These are phyloP conservation scores for Eubasilissa regina DNA, from an alignment of 1,140 invertebrate species.

Conservation along the genomic window DNA sequence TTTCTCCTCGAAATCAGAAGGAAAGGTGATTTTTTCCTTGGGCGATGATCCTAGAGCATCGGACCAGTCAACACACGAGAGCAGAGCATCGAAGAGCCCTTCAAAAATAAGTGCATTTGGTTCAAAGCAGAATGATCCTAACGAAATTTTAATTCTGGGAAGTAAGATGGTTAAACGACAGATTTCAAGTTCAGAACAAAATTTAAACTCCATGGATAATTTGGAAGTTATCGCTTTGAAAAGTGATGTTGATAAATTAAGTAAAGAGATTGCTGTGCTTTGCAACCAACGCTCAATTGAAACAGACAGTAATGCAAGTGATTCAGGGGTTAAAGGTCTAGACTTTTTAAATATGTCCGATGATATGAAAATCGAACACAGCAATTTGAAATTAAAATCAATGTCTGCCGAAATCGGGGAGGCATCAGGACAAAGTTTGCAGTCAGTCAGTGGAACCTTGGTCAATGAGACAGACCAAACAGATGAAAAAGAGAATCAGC, in stretches of 20 bases:
- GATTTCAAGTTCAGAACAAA: not conserved
- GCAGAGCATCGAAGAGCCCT: not conserved
- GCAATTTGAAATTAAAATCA: conserved; percentile 35
- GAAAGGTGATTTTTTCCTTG: conserved; percentile 53
- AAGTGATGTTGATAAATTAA: conserved; percentile 39
- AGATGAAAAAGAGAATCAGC: too few species aligned
- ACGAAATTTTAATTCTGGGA: not conserved
- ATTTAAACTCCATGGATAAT: not conserved
- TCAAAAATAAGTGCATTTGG: not conserved
- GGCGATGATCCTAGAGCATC: conserved; percentile 40
- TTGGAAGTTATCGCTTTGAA: conserved; percentile 5
- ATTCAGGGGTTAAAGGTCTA: conserved; percentile 23
- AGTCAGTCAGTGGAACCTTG: too few species aligned
- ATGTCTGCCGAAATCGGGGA: not conserved
- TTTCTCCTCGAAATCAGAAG: conserved; percentile 37
- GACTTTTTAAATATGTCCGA: conserved; percentile 31
- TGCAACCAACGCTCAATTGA: not conserved
- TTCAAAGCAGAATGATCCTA: not conserved
- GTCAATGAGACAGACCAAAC: too few species aligned
- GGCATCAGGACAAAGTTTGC: not conserved
- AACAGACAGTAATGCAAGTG: not conserved
- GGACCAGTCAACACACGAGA: not conserved
- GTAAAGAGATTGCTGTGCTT: conserved; percentile 23
- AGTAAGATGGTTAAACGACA: not conserved
- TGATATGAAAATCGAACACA: conserved; percentile 59